Base-by-base conservation (phyloP, 2,113 vertebrate genomes). In the Lepisosteus oculatus region DNA sequence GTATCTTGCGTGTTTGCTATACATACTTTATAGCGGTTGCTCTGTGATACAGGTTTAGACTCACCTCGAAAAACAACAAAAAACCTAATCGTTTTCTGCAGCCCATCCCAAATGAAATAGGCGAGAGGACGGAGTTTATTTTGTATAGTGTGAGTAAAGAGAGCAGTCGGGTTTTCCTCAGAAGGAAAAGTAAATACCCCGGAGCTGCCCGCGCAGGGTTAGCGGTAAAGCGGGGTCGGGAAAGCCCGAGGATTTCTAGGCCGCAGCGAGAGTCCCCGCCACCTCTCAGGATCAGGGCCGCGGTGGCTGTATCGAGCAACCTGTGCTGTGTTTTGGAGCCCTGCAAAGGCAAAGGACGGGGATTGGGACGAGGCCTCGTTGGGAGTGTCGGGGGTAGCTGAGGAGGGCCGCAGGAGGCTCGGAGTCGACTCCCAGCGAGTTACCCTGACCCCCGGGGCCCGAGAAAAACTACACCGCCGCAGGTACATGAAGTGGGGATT, bases 311-410 rank as follows among this genome's bases (percentile, higher is more conserved):
- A n/a, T 1, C 12, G 57, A 51, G 47, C 4, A 5, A 51, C 64
- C 61, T 51, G 59, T 51, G 17, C 63, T 78, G n/a, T 47, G 51
- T 65, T 68, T 72, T n/a, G 51, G 5, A 72, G 17, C 72, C 67
- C 61, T 61, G 75, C 54, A 56, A 13, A 15, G 59, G 81, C 80
- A 80, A 85, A 83, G 76, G 76, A 73, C 86, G 90, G 65, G 86
- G 89, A 85, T 88, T 82, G 79, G 74, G 62, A 84, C 82, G 83
- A 85, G 89, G 89, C 90, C 88, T 89, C 82, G 76, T 79, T 78
- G 86, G 85, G 84, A 88, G 90, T 88, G 87, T 88, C 82, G 79
- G 83, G 83, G 56, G 75, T 76, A 59, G 44, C 7, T 13, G 74
- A 71, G 43, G 64, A 61, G 67, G 68, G 72, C 69, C 57, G 76